A percentile compares a stretch with the other conserved stretches of the same genome.
Evolutionary conservation across 2,888 invertebrate genomes (phyloP).

Genomic region (Choristoneura rosaceana): DNA sequence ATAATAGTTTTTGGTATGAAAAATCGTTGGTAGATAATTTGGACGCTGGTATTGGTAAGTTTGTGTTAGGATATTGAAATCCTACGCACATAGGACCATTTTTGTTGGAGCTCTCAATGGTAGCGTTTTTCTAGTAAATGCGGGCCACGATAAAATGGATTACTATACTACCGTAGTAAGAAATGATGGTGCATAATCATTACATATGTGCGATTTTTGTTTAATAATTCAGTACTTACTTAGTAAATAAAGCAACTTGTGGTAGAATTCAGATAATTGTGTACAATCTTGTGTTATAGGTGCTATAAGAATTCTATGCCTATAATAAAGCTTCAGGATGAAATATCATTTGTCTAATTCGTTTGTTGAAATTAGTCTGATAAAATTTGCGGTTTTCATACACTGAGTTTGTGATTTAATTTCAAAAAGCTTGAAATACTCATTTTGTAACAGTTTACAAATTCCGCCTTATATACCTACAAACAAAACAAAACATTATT

Average conservation of each 20-base stretch:
- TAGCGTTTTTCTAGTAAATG: background rate
- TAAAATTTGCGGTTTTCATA: too few species aligned
- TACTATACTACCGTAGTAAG: background rate
- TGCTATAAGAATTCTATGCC: too few species aligned
- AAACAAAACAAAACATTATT: too few species aligned
- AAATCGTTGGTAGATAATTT: background rate
- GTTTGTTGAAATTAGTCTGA: too few species aligned
- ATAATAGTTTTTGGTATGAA: background rate
- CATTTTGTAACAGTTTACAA: too few species aligned
- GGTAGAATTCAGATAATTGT: too few species aligned
- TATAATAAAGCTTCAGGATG: too few species aligned
- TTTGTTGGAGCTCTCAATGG: background rate
- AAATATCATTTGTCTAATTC: too few species aligned
- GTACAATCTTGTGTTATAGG: too few species aligned
- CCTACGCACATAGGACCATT: background rate
- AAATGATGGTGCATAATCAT: constrained; percentile 6
- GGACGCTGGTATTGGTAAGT: background rate
- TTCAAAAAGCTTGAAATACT: too few species aligned
- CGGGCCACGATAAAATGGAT: background rate
- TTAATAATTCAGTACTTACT: background rate
- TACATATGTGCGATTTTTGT: background rate
- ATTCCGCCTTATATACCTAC: too few species aligned
- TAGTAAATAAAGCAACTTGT: background rate
- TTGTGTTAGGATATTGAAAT: background rate
- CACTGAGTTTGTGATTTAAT: too few species aligned